Evolutionary conservation across 2,888 invertebrate species (phyloP).

Genomic region (Tipula helvola): DNA sequence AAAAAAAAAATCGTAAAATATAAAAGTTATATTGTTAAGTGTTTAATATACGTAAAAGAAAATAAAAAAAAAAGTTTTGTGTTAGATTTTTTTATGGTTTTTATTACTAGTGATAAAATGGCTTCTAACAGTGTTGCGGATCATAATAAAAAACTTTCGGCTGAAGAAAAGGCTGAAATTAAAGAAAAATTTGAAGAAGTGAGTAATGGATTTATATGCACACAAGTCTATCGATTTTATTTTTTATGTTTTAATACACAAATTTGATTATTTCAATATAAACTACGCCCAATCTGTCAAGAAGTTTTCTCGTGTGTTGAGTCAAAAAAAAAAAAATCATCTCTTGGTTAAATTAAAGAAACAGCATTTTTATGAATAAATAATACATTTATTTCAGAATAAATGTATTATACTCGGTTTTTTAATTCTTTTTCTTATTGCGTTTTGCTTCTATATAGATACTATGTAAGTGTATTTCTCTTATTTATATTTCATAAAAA

Average conservation of each 20-base stretch:
- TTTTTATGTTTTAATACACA: neutral
- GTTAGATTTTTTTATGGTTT: neutral
- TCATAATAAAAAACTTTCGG: conserved; percentile 30
- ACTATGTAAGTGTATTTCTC: neutral
- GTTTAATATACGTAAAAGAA: neutral
- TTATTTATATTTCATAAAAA: neutral
- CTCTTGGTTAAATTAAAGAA: neutral
- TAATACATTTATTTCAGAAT: neutral
- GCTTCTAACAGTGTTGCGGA: conserved; percentile 23
- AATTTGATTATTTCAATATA: neutral
- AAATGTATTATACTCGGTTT: neutral
- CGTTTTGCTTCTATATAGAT: neutral
- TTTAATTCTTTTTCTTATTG: neutral
- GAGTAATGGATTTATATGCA: conserved; percentile 27
- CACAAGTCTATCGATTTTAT: neutral
- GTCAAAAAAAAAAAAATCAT: neutral
- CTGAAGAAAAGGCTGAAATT: conserved; percentile 61
- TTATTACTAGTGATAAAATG: conserved; percentile 15
- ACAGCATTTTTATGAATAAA: neutral
- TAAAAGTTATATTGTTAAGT: neutral
- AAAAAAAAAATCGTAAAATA: neutral
- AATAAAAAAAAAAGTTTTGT: neutral
- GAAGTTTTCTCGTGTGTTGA: neutral
- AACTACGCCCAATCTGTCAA: neutral
- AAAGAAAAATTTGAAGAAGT: conserved; percentile 65